Evolutionary conservation across 2,113 vertebrate species (phyloP), one percentile per base, ranked within the genome.

Genomic region (Dipodomys stephensi): DNA sequence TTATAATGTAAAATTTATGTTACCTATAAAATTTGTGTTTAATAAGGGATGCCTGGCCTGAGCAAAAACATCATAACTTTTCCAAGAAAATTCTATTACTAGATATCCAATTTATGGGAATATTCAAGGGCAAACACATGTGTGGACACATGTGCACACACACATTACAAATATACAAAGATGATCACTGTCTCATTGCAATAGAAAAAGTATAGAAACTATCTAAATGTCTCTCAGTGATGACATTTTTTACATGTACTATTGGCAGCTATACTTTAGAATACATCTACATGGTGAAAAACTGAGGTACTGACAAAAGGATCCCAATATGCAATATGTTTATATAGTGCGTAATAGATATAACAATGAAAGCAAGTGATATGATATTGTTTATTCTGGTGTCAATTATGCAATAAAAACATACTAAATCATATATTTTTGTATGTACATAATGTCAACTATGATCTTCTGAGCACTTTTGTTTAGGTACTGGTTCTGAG

Each of bases 41-140:
- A 78, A 2, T 81, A 28, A 87, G 46, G 68, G 35, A 77, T 84
- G 20, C 11, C 11, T 11, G 88, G 35, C n/a, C 16, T 93, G 9
- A 84, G 27, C 39, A 95, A 80, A 79, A 83, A 74, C 68, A 91
- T 60, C 67, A 94, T 93, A 87, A 2, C 2, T 77, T 95, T 93
- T 13, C 80, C 23, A 13, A 68, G 28, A 39, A 83, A 88, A 85
- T 92, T 85, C 30, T 86, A 60, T 64, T 96, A 46, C 27, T 80
- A 69, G 15, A 4, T 76, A 65, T 83, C 20, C 8, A 71, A 6
- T 16, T 25, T 57, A 71, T 12, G 88, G n/a, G 94, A 80, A 92
- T 87, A 44, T 91, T 83, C 39, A 3, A 39, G 39, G 5, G 39
- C 39, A 39, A 39, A 39, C 39, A 39, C 39, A 39, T 39, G 35